Evolutionary conservation across 2,113 vertebrate species (phyloP).

Genomic region (Sceloporus undulatus): DNA sequence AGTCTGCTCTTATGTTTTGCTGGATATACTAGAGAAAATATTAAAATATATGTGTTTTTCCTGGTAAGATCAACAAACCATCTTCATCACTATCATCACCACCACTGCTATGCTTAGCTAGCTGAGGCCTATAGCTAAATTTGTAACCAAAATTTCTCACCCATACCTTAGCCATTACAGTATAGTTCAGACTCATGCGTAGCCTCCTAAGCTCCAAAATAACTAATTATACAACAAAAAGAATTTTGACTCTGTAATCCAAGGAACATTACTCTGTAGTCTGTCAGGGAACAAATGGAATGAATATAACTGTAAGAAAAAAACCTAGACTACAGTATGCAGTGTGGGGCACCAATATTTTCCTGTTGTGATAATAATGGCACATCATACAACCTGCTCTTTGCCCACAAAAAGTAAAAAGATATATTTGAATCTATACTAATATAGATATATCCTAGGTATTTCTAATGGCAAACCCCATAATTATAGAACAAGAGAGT

Average conservation of each 20-base stretch:
- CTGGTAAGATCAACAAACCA: not conserved
- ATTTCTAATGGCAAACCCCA: not conserved
- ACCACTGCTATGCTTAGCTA: too few species aligned
- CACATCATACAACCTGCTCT: not conserved
- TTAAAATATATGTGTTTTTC: not conserved
- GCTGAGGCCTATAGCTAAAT: not conserved
- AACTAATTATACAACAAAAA: not conserved
- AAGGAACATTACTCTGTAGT: not conserved
- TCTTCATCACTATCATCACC: not conserved
- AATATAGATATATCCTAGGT: not conserved
- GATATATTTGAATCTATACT: not conserved
- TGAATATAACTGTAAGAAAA: not conserved
- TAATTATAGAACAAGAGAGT: not conserved
- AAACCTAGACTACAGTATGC: not conserved
- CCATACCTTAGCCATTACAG: not conserved
- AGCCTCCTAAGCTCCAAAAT: not conserved
- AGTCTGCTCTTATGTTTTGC: conserved; percentile 96
- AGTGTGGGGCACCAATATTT: not conserved
- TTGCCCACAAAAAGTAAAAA: not conserved
- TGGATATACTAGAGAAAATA: conserved; percentile 90
- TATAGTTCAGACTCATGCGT: not conserved
- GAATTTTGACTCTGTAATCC: not conserved
- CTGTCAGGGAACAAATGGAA: not conserved
- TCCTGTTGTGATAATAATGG: not conserved
- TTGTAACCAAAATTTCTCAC: not conserved